phyloP scores from a whole-genome alignment of 2,797 vertebrate genomes.

The Sebastes goodei region DNA sequence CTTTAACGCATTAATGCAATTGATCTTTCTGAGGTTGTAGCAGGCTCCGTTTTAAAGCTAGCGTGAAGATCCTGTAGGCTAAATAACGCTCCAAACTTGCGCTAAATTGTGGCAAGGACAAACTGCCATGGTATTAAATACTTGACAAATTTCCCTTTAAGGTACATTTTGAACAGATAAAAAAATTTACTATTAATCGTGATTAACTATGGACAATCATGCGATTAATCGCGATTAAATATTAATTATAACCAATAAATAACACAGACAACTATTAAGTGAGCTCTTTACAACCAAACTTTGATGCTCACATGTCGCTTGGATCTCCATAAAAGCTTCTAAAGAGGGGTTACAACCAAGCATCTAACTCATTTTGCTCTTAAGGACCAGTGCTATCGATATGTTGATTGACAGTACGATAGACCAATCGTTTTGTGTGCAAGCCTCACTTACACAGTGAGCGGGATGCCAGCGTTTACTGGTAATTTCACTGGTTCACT shows the following conservation, averaged over 20 bases:
- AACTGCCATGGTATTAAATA: no score
- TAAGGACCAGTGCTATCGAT: neutral
- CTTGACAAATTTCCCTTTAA: no score
- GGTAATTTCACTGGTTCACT: neutral
- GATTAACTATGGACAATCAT: no score
- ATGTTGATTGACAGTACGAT: neutral
- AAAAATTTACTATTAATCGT: no score
- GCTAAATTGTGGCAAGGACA: no score
- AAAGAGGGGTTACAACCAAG: neutral
- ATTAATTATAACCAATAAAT: neutral
- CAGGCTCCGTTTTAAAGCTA: no score
- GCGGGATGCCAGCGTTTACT: neutral
- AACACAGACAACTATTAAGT: neutral
- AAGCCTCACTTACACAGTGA: neutral
- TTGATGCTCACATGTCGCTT: neutral
- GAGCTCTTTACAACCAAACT: neutral
- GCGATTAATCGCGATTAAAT: no score
- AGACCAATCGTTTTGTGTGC: neutral
- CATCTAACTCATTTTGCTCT: neutral
- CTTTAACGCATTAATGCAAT: no score
- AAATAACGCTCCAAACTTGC: no score
- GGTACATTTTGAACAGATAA: no score
- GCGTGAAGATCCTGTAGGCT: no score
- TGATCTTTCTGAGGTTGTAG: no score
- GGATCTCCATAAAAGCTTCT: neutral